phyloP scores from a whole-genome alignment of 2,888 invertebrate genomes.

The Melinaea menophilus region DNA sequence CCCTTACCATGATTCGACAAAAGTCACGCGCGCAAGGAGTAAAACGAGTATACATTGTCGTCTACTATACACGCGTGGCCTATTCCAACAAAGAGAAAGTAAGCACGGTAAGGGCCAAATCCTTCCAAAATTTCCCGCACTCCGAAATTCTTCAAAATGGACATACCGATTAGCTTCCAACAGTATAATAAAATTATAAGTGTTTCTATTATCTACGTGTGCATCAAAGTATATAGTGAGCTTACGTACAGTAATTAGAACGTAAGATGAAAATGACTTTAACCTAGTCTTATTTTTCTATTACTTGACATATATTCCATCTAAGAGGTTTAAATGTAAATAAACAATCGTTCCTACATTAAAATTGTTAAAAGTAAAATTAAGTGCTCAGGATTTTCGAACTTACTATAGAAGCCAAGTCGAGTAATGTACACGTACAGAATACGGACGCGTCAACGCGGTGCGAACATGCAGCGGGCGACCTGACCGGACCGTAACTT shows the following conservation, averaged over 20 bases:
- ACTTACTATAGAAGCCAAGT: slow-evolving; percentile 70
- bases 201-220: slow-evolving; percentile 66
- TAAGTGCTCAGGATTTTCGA: slow-evolving; percentile 58
- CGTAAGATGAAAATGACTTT: slow-evolving; percentile 65
- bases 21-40: slow-evolving; percentile 31
- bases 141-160: slow-evolving; percentile 62
- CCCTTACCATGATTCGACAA: slow-evolving; percentile 39
- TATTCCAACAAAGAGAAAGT: slow-evolving; percentile 23
- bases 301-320: slow-evolving; percentile 60
- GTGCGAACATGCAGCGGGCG: slow-evolving; percentile 48
- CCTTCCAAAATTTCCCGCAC: slow-evolving; percentile 53
- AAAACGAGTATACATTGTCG: slow-evolving; percentile 25
- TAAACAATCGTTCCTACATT: slow-evolving; percentile 58
- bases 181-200: slow-evolving; percentile 64
- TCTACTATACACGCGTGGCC: slow-evolving; percentile 26
- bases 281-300: slow-evolving; percentile 71
- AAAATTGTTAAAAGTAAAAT: slow-evolving; percentile 60
- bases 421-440: slow-evolving; percentile 65
- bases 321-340: slow-evolving; percentile 59
- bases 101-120: slow-evolving; percentile 45
- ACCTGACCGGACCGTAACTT: slow-evolving; percentile 46
- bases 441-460: slow-evolving; percentile 66
- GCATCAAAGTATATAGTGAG: slow-evolving; percentile 73
- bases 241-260: slow-evolving; percentile 69
- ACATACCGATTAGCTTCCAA: slow-evolving; percentile 71